A percentile compares a stretch with the other conserved stretches of the same genome.
Conservation (phyloP, 2,113 vertebrate species). For the Nanorana parkeri region DNA sequence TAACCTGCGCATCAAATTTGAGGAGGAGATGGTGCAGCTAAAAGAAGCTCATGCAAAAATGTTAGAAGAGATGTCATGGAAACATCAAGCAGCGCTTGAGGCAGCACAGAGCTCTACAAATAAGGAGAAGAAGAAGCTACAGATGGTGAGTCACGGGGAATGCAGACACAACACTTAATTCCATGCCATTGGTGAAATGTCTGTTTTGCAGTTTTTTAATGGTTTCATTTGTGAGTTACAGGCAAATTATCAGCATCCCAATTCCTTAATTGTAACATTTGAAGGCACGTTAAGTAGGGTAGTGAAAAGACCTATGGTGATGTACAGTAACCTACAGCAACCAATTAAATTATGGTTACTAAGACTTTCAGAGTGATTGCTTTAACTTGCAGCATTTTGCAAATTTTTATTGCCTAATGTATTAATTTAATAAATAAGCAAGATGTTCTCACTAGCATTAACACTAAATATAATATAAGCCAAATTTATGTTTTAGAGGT, state of each 20-base stretch:
- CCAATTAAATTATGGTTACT: no score
- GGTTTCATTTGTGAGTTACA: not conserved
- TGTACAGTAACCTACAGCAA: no score
- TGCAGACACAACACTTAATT: conserved; percentile 22
- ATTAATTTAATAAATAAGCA: no score
- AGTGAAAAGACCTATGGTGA: no score
- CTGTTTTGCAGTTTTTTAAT: conserved; percentile 1
- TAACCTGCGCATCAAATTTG: conserved; percentile 79
- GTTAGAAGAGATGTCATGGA: conserved; percentile 89
- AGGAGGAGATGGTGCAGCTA: conserved; percentile 86
- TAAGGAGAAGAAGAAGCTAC: conserved; percentile 88
- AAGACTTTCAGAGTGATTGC: no score
- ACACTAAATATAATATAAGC: no score
- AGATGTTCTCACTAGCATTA: no score
- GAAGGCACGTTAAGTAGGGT: no score
- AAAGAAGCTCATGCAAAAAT: conserved; percentile 89
- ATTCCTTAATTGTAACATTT: not conserved
- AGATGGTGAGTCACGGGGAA: conserved; percentile 76
- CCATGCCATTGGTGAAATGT: not conserved
- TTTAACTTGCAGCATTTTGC: no score
- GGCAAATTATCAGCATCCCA: not conserved
- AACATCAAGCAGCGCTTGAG: conserved; percentile 88
- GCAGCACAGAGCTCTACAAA: conserved; percentile 78
- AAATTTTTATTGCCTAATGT: no score
- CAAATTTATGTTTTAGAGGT: no score